These are phyloP conservation scores for Colossoma macropomum DNA, from an alignment of 2,113 vertebrate species.

Conservation along the genomic window DNA sequence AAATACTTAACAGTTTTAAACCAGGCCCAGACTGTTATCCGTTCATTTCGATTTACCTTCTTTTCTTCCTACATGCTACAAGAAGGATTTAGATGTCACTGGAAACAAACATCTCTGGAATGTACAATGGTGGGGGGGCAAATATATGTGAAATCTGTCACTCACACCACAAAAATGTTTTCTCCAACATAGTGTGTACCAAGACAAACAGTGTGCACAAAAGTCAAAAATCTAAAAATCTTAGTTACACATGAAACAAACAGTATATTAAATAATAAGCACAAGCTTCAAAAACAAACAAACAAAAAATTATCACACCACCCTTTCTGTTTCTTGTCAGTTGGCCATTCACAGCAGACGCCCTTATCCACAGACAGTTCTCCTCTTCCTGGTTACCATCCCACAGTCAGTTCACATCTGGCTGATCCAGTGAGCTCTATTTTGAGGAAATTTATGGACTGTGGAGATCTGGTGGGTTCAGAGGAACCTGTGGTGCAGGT, in stretches of 20 bases:
- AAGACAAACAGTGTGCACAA: slow-evolving; percentile 15
- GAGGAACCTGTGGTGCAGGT: slow-evolving; percentile 33
- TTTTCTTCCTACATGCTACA: slow-evolving; percentile 22
- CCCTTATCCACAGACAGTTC: neutral
- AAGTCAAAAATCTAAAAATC: slow-evolving; percentile 14
- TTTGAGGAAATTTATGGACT: neutral
- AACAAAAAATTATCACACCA: slow-evolving; percentile 52
- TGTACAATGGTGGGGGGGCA: slow-evolving; percentile 67
- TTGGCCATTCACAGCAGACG: slow-evolving; percentile 5
- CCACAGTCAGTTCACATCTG: neutral
- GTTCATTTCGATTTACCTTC: neutral
- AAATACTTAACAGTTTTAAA: slow-evolving; percentile 24
- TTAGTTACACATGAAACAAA: slow-evolving; percentile 59
- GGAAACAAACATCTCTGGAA: slow-evolving; percentile 73
- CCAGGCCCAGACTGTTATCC: neutral
- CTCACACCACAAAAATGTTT: slow-evolving; percentile 6
- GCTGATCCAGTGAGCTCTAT: slow-evolving; percentile 12
- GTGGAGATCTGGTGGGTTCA: slow-evolving; percentile 19
- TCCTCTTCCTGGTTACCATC: neutral
- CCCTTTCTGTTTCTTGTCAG: neutral
- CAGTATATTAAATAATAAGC: slow-evolving; percentile 62
- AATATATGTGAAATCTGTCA: slow-evolving; percentile 57
- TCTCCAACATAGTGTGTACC: slow-evolving; percentile 6
- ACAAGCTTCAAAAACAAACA: neutral
- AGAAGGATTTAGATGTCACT: slow-evolving; percentile 16